A percentile compares a stretch with the other conserved stretches of the same genome.
Evolutionary conservation across 2,113 vertebrate species (phyloP).

Genomic region (Xiphophorus couchianus): DNA sequence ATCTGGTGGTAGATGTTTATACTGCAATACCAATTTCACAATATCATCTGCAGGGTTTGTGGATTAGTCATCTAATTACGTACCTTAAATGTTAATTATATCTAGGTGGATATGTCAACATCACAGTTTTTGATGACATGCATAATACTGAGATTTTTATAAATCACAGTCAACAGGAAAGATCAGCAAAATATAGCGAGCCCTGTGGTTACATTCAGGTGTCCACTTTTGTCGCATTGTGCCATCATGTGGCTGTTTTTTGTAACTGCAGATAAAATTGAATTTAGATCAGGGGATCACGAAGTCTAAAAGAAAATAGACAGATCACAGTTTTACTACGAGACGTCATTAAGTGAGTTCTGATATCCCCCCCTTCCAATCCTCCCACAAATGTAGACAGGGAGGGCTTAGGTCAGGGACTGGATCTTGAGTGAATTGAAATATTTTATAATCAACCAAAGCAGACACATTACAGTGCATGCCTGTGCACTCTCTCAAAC

Average conservation of each 20-base stretch:
- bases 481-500: conserved; percentile 3
- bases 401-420: conserved; percentile 45
- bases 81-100: not conserved
- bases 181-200: not conserved
- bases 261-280: conserved; percentile 37
- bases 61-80: not conserved
- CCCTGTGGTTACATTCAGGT: not conserved
- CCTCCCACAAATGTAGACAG: conserved; percentile 21
- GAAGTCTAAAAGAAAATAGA: conserved; percentile 5
- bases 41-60: not conserved
- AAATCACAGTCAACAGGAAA: not conserved
- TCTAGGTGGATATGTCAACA: not conserved
- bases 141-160: not conserved
- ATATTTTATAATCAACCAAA: conserved; percentile 56
- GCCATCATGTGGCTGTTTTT: conserved; percentile 66
- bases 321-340: conserved; percentile 26
- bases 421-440: conserved; percentile 63
- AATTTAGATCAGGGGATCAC: not conserved
- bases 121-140: not conserved
- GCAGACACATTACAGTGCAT: conserved; percentile 36
- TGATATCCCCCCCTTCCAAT: not conserved
- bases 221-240: conserved; percentile 45
- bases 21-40: not conserved
- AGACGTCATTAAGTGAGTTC: not conserved
- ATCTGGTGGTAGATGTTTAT: not conserved